A percentile compares a stretch with the other conserved stretches of the same genome.
phyloP scores from a whole-genome alignment of 1,140 invertebrate genomes.

The Cataglyphis hispanica region DNA sequence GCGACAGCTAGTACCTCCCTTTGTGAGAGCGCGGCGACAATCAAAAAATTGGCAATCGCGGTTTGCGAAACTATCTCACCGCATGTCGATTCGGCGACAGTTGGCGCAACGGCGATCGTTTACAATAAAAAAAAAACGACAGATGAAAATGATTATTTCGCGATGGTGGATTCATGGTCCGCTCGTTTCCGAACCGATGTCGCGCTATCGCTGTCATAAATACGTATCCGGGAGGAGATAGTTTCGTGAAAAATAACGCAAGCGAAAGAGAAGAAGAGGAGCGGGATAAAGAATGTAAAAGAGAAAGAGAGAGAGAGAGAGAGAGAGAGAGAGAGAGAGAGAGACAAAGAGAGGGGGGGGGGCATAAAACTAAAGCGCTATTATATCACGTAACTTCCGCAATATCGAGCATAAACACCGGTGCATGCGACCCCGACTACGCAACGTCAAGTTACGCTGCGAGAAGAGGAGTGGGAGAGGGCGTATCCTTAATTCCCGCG shows the following conservation, averaged over 20 bases:
- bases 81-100: slow-evolving; percentile 52
- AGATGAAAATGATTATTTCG: slow-evolving; percentile 59
- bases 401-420: slow-evolving; percentile 60
- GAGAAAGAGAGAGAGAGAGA: background rate
- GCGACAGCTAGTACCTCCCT: slow-evolving; percentile 54
- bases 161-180: slow-evolving; percentile 42
- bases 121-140: slow-evolving; percentile 50
- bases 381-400: slow-evolving; percentile 35
- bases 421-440: background rate
- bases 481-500: slow-evolving; percentile 56
- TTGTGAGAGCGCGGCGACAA: slow-evolving; percentile 50
- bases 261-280: too few relatives aligned
- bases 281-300: too few relatives aligned
- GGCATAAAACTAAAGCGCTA: slow-evolving; percentile 40
- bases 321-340: background rate
- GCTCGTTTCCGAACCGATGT: slow-evolving; percentile 4
- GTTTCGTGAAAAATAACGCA: slow-evolving; percentile 46
- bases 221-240: slow-evolving; percentile 14
- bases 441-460: background rate
- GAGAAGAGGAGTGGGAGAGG: background rate
- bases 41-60: slow-evolving; percentile 61
- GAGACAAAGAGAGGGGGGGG: background rate
- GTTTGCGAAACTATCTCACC: slow-evolving; percentile 20
- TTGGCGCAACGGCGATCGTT: background rate
- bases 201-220: slow-evolving; percentile 54